Base-by-base conservation (phyloP, 30 jellyfish, hydroid and myxozoan species). In the Cassiopea xamachana region DNA sequence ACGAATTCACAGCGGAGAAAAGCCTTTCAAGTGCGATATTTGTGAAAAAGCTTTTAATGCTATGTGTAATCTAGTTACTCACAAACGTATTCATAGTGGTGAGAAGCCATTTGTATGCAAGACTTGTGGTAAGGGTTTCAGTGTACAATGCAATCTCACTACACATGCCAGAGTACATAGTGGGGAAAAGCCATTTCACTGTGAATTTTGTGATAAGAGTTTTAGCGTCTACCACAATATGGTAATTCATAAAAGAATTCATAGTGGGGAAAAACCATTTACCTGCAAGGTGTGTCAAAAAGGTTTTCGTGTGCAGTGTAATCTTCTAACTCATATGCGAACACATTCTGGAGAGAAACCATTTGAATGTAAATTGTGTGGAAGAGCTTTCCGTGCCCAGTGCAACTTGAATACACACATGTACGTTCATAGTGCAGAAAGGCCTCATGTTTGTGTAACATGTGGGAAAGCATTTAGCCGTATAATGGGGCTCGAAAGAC, bases 1-100 rank as follows among this genome's bases (percentile, higher is more conserved):
- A 62, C 79, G 89, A 18, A 78, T 79, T 46, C 94, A 87, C 78
- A 76, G 89, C 50, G 94, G 94, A n/a, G 94, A 87, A 83, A 87
- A 87, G 85, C 94, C 94, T 19, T 87, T 73, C 90, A 72, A 87
- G 70, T 87, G 94, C 69, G 85, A 79, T 80, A 58, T 87, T 9
- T 87, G 94, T 60, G 81, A 78, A 6, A 87, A 87, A 60, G 90
- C 87, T n/a, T 87, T 87, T 82, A 87, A 77, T 60, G 94, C 90
- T 46, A 77, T 87, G 90, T 77, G 90, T 60, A 87, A 87, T 85
- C 90, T 87, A 16, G 85, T 78, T 4, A 87, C 94, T 18, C 94
- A 87, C 81, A 55, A 77, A 46, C 89, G 94, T 12, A 51, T 67
- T 3, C 94, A 87, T 77, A 87, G 87, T 49, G 94, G 94, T 51